phyloP scores from a whole-genome alignment of 2,113 vertebrate genomes.

The Neolamprologus tretocephalus region DNA sequence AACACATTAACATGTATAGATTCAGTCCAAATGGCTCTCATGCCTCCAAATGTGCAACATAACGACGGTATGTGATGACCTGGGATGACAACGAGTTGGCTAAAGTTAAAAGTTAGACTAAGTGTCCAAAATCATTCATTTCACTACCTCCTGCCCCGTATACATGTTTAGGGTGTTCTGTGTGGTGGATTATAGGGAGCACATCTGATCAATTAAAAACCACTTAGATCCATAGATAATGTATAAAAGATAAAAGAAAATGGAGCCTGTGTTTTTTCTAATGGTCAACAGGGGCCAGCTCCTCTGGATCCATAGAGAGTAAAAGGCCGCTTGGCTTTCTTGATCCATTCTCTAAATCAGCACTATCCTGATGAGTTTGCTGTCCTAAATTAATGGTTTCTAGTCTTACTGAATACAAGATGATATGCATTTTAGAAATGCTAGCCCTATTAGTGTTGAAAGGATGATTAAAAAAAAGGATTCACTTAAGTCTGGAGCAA shows the following conservation, averaged over 20 bases:
- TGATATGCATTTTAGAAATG: background rate
- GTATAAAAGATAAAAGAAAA: background rate
- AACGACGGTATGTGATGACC: background rate
- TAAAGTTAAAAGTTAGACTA: background rate
- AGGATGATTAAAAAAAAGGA: background rate
- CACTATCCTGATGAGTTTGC: background rate
- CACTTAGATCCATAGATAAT: background rate
- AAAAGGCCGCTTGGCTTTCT: background rate
- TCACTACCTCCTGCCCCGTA: background rate
- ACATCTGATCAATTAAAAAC: background rate
- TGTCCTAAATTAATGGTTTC: background rate
- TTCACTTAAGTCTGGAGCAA: background rate
- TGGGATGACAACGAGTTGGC: background rate
- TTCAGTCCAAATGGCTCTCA: background rate
- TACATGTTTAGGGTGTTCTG: background rate
- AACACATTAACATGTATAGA: background rate
- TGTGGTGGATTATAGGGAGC: background rate
- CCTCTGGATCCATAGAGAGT: background rate
- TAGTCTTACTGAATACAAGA: background rate
- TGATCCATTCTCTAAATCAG: background rate
- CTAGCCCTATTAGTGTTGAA: background rate
- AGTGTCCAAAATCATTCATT: background rate
- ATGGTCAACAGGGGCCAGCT: background rate
- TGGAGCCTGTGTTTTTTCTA: background rate
- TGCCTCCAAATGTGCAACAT: fast-evolving